Percentiles rank a stretch among this genome's conserved stretches.
phyloP scores from a whole-genome alignment of 2,113 vertebrate species.

The Macrotus californicus region DNA sequence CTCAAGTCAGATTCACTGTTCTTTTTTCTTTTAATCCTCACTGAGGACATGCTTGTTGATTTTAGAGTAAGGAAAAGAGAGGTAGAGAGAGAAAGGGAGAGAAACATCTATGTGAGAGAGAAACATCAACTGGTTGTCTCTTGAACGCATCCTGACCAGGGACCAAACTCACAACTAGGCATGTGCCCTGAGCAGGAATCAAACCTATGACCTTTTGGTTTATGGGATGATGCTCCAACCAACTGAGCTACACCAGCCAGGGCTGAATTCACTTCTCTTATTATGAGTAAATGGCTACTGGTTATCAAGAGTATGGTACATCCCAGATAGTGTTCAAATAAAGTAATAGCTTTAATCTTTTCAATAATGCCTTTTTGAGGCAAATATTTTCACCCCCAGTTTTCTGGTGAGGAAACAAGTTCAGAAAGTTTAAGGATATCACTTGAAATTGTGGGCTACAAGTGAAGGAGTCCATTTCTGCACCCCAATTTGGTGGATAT shows the following conservation, averaged over 20 bases:
- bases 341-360: not conserved
- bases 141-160: too few species aligned
- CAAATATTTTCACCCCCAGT: not conserved
- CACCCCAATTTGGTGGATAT: not conserved
- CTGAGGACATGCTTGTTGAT: too few species aligned
- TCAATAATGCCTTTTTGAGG: not conserved
- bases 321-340: not conserved
- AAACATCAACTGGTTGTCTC: too few species aligned
- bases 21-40: not conserved
- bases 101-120: too few species aligned
- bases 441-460: not conserved
- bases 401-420: slow-evolving; percentile 20
- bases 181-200: too few species aligned
- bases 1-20: not conserved
- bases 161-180: too few species aligned
- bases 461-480: not conserved
- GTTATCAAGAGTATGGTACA: not conserved
- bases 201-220: too few species aligned
- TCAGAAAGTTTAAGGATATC: slow-evolving; percentile 40
- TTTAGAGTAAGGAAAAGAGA: too few species aligned
- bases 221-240: too few species aligned
- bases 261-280: not conserved
- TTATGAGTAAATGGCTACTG: not conserved
- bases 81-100: too few species aligned
- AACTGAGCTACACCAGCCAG: too few species aligned